Evolutionary conservation across 1,140 invertebrate species (phyloP).

Genomic region (Rhopalosiphum padi): DNA sequence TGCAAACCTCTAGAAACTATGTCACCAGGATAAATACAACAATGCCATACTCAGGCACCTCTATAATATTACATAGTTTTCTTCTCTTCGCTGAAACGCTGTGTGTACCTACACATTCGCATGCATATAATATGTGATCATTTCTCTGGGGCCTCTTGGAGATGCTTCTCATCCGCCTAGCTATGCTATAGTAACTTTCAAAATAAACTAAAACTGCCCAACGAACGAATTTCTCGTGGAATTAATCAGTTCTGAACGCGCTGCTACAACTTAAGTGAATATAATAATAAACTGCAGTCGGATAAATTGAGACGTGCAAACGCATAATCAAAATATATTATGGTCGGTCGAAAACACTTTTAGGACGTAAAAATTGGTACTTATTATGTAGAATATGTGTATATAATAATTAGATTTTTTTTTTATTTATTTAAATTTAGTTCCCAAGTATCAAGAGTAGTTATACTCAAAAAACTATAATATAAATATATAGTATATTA

Average conservation of each 20-base stretch:
- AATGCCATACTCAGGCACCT: conserved; percentile 1
- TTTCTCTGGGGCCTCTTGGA: neutral
- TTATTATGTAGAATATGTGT: no score
- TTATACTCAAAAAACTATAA: no score
- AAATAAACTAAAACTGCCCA: neutral
- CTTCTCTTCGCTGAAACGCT: neutral
- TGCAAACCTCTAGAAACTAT: neutral
- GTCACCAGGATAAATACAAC: neutral
- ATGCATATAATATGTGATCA: neutral
- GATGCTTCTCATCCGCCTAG: neutral
- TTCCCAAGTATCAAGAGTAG: no score
- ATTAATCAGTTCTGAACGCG: neutral
- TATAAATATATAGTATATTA: no score
- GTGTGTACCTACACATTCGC: neutral
- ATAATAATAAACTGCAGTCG: neutral
- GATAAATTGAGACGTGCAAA: neutral
- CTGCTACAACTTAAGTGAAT: neutral
- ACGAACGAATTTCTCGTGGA: neutral
- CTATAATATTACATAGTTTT: neutral
- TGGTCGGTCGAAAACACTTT: no score
- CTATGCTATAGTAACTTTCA: neutral
- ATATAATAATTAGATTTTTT: no score
- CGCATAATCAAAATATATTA: neutral
- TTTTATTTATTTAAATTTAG: no score
- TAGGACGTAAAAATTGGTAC: no score